Evolutionary conservation across 2,888 invertebrate genomes (phyloP).

Genomic region (Tortricodes alternella): DNA sequence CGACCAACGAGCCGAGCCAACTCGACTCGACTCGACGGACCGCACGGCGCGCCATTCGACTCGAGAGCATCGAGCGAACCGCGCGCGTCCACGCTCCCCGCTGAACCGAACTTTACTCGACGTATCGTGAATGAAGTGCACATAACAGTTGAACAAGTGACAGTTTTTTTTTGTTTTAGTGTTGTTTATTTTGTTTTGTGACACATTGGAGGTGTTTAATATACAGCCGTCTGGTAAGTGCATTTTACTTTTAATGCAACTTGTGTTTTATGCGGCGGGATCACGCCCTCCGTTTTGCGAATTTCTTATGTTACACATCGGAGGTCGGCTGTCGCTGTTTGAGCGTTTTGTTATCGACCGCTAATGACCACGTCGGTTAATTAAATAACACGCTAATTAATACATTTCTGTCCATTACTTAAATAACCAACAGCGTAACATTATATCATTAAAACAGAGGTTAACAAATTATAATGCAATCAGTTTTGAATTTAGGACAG

Average conservation of each 20-base stretch:
- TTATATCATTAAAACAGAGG: not conserved
- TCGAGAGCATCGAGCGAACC: slow-evolving; percentile 56
- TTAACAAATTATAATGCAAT: slow-evolving; percentile 12
- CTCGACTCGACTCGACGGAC: slow-evolving; percentile 9
- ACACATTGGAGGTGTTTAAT: slow-evolving; percentile 73
- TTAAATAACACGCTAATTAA: slow-evolving; percentile 19
- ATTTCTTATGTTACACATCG: slow-evolving; percentile 53
- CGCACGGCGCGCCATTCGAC: slow-evolving; percentile 54
- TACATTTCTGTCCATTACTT: slow-evolving; percentile 14
- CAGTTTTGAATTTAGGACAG: not conserved
- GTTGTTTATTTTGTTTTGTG: slow-evolving; percentile 74
- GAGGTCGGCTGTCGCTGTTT: slow-evolving; percentile 53
- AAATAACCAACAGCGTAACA: slow-evolving; percentile 1
- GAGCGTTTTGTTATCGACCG: slow-evolving; percentile 44
- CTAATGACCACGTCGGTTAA: slow-evolving; percentile 41
- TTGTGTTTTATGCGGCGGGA: slow-evolving; percentile 71
- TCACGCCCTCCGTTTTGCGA: slow-evolving; percentile 45
- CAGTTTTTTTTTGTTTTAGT: slow-evolving; percentile 69
- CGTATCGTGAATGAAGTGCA: slow-evolving; percentile 66
- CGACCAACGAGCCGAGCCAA: slow-evolving; percentile 11
- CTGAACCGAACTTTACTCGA: slow-evolving; percentile 69
- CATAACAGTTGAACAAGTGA: slow-evolving; percentile 59
- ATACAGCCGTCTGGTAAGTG: slow-evolving; percentile 76
- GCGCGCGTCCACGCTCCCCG: slow-evolving; percentile 57
- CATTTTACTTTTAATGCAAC: slow-evolving; percentile 61